Base-by-base conservation (phyloP, 2,797 vertebrate species). In the Sitta carolinensis region DNA sequence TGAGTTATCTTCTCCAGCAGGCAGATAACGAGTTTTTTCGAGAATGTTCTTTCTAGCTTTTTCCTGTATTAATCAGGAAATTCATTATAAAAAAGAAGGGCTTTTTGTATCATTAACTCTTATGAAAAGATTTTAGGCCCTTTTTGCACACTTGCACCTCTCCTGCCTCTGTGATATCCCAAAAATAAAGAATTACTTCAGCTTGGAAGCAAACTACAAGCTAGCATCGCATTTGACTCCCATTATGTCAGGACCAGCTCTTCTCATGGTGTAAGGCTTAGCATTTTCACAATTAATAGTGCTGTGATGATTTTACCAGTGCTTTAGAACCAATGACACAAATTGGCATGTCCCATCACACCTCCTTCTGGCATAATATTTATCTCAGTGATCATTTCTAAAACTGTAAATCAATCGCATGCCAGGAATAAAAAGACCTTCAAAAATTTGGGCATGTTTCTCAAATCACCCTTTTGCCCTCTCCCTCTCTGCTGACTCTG, bases 361-460 rank as follows among this genome's bases (percentile, higher is more conserved):
- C 64, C 76, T 80, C 38, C 27, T 90, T 59, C 63, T 90, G 75
- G 82, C 92, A 88, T 73, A 97, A 84, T 90, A 93, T 89, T 92
- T 69, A 90, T 87, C 94, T 82, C 38, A 38, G 72, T 64, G 58
- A 93, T 85, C 21, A 84, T 92, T 96, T 91, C 87, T 96, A 90
- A 94, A 91, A 94, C 5, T 7, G 62, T 77, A 95, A 94, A 97
- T 94, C 75, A 91, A 89, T 92, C 72, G 42, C 50, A 91, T 45
- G 48, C 84, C 86, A 87, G 77, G 93, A 96, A 97, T 70, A 94
- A 69, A 94, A 95, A 97, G 70, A 78, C 80, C 62, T 96, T 90
- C 54, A 91, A 88, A 93, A 91, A 88, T 74, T 13, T 47, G 23
- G 62, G 51, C 68, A 45, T 52, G 64, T 93, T 97, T 96, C 95